Conservation (phyloP, 2,113 vertebrate genomes). For the Burhinus bistriatus region DNA sequence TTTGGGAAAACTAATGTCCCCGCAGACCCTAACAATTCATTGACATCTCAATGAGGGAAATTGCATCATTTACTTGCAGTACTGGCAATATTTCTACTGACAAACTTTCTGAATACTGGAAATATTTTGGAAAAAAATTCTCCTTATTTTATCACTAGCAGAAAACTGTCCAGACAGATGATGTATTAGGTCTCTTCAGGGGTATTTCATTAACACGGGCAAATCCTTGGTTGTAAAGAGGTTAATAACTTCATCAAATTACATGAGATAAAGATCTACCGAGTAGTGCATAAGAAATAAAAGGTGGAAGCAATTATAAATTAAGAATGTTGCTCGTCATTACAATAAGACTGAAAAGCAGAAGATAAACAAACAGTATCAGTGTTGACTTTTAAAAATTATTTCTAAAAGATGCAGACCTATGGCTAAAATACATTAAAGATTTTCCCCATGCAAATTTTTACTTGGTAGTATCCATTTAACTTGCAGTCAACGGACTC, state of each 20-base stretch:
- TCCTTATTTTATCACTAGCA: not conserved
- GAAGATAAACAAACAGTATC: not conserved
- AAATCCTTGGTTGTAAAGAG: not conserved
- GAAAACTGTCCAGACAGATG: not conserved
- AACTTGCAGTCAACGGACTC: not conserved
- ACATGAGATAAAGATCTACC: not conserved
- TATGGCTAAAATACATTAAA: not conserved
- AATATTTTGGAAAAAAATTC: not conserved
- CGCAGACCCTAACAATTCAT: not conserved
- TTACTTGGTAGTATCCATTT: not conserved
- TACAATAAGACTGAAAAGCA: not conserved
- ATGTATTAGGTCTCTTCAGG: not conserved
- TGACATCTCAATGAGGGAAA: not conserved
- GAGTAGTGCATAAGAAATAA: not conserved
- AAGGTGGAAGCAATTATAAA: not conserved
- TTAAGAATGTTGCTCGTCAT: not conserved
- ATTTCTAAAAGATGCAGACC: not conserved
- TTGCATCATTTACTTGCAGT: accelerated
- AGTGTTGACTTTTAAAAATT: not conserved
- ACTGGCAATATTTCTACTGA: not conserved
- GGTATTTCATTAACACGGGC: not conserved
- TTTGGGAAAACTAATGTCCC: not conserved
- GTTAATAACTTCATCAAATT: not conserved
- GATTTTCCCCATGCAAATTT: not conserved
- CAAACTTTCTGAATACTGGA: not conserved